Conservation (phyloP, 1,140 invertebrate genomes). For the Drosophila grimshawi region DNA sequence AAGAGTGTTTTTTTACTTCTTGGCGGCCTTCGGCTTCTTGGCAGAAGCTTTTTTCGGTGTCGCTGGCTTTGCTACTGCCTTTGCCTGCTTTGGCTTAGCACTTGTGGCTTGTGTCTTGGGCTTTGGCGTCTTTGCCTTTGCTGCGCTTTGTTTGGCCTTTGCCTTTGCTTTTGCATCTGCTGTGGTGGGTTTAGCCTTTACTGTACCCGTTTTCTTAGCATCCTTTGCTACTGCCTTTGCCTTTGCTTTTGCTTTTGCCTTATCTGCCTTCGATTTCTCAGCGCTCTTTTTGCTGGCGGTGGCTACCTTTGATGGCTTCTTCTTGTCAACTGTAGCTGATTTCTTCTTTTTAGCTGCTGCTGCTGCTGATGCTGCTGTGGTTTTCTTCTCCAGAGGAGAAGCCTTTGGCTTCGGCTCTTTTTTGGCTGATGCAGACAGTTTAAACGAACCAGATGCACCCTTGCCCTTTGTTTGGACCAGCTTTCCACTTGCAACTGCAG, state of each 20-base stretch:
- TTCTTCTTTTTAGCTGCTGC: constrained; percentile 45
- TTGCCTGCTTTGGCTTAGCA: no score
- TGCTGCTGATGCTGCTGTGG: not conserved
- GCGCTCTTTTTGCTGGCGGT: constrained; percentile 43
- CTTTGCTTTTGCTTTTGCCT: constrained; percentile 33
- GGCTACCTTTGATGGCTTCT: constrained; percentile 43
- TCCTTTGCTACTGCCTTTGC: constrained; percentile 4
- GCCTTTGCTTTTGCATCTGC: no score
- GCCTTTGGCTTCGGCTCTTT: constrained; percentile 57
- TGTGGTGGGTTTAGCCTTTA: constrained; percentile 31
- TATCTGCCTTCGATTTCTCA: constrained; percentile 51
- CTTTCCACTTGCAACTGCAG: constrained; percentile 85
- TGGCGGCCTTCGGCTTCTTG: no score
- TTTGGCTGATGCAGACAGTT: constrained; percentile 79
- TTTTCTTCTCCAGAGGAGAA: constrained; percentile 42
- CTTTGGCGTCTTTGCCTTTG: no score
- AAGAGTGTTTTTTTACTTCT: no score
- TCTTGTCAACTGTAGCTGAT: constrained; percentile 55
- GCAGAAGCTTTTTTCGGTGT: no score
- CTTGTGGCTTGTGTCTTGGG: no score
- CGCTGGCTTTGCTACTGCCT: no score
- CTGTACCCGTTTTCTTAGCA: constrained; percentile 34
- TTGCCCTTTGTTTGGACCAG: constrained; percentile 88
- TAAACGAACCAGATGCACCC: constrained; percentile 87
- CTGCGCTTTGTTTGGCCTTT: no score